A percentile compares a stretch with the other conserved stretches of the same genome.
These are phyloP conservation scores for Drepana arcuata DNA, from an alignment of 1,140 invertebrate species.

Conservation along the genomic window DNA sequence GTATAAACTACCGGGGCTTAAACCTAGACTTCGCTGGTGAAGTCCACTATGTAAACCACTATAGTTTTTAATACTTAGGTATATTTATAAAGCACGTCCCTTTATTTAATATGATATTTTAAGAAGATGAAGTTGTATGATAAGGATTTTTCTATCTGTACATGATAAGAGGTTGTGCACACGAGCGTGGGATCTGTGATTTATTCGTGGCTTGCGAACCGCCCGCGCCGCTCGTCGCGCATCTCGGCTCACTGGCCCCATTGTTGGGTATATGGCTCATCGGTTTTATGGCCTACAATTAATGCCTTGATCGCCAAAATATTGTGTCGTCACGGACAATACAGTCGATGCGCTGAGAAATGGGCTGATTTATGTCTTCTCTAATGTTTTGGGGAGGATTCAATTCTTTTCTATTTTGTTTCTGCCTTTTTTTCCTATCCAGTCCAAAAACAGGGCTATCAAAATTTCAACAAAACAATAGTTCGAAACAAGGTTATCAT, in stretches of 20 bases:
- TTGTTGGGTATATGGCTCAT: constrained; percentile 41
- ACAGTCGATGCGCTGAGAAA: too few relatives aligned
- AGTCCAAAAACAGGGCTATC: too few relatives aligned
- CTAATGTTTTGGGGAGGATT: neutral
- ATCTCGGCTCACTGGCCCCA: constrained; percentile 31
- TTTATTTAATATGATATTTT: neutral
- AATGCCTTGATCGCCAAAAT: constrained; percentile 24
- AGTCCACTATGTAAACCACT: neutral
- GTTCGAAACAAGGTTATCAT: too few relatives aligned
- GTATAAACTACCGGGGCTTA: too few relatives aligned
- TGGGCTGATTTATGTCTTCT: neutral
- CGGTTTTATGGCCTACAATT: constrained; percentile 45
- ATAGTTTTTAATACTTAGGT: too few relatives aligned
- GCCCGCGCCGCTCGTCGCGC: constrained; percentile 25
- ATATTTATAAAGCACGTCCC: neutral
- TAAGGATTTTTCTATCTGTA: neutral
- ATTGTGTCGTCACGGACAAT: too few relatives aligned
- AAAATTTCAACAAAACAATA: too few relatives aligned
- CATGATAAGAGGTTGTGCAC: constrained; percentile 14
- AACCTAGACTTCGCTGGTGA: neutral
- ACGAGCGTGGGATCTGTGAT: constrained; percentile 49
- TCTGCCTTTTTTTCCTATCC: too few relatives aligned
- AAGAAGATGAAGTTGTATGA: neutral
- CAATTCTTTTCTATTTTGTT: neutral
- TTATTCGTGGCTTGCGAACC: constrained; percentile 23